phyloP scores from a whole-genome alignment of 2,888 invertebrate genomes.

The Drosophila mimetica region DNA sequence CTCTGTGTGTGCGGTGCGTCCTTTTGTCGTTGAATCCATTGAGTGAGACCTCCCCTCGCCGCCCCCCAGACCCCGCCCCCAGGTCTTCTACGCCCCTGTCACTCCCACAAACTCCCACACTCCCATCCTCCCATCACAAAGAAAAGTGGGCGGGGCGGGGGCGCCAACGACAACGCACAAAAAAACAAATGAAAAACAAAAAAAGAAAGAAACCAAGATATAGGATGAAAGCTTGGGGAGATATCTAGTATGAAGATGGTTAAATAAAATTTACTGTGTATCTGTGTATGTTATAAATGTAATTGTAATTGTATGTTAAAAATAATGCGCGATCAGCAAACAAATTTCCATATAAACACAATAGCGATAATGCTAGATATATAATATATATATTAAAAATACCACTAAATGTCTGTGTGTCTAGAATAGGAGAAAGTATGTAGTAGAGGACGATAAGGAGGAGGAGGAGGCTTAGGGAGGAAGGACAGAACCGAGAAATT shows the following conservation, averaged over 20 bases:
- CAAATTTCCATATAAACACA: conserved; percentile 27
- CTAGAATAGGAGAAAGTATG: conserved; percentile 22
- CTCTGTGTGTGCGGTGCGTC: conserved; percentile 31
- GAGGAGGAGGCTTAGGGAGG: conserved; percentile 6
- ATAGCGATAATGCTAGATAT: conserved; percentile 41
- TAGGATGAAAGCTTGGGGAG: conserved; percentile 13
- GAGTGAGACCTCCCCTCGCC: conserved; percentile 35
- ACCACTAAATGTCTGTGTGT: conserved; percentile 44
- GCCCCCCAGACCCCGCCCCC: conserved; percentile 14
- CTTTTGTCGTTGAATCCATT: conserved; percentile 36
- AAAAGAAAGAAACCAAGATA: conserved; percentile 6
- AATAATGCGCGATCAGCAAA: conserved; percentile 33
- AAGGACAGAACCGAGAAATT: conserved; percentile 5
- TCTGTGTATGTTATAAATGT: conserved; percentile 50
- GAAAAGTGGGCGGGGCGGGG: conserved; percentile 16
- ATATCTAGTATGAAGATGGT: conserved; percentile 33
- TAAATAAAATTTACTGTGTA: conserved; percentile 48
- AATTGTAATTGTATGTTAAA: conserved; percentile 41
- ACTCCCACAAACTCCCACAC: not conserved
- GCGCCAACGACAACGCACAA: conserved; percentile 45
- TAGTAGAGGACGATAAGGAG: not conserved
- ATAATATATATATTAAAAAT: conserved; percentile 28
- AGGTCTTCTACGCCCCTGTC: not conserved
- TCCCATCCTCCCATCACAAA: not conserved
- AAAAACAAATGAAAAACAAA: conserved; percentile 1